phyloP scores from a whole-genome alignment of 2,797 vertebrate genomes.

The Rhinella marina region DNA sequence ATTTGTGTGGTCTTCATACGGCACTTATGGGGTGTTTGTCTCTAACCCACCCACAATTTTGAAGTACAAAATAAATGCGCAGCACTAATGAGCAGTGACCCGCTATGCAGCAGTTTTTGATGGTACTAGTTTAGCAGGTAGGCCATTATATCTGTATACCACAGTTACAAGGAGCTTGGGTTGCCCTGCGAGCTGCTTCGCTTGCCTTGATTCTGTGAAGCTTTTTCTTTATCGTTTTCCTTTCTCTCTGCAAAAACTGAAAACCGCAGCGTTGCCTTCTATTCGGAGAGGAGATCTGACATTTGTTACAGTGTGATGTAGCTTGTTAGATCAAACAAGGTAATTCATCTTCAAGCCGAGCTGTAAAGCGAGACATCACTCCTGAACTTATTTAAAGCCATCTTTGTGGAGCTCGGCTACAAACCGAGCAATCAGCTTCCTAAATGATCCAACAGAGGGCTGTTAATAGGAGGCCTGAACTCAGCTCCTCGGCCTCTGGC shows the following conservation, averaged over 20 bases:
- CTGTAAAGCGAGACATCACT: constrained; percentile 25
- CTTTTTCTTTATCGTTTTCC: background rate
- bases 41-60: no score
- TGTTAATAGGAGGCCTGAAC: constrained; percentile 12
- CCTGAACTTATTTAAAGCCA: background rate
- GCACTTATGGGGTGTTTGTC: no score
- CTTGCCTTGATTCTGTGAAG: background rate
- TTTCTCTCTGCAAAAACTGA: background rate
- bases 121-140: background rate
- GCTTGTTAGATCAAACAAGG: constrained; percentile 34
- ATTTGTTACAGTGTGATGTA: background rate
- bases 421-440: background rate
- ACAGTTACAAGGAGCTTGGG: background rate
- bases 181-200: background rate
- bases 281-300: background rate
- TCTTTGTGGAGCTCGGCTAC: background rate
- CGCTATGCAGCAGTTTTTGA: no score
- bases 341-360: constrained; percentile 29
- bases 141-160: background rate
- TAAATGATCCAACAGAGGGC: constrained; percentile 31
- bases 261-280: background rate
- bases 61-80: no score
- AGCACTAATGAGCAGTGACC: no score
- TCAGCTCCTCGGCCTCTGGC: background rate
- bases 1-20: no score